phyloP scores from a whole-genome alignment of 2,113 vertebrate genomes.

The Brachypodius melanocephalos region DNA sequence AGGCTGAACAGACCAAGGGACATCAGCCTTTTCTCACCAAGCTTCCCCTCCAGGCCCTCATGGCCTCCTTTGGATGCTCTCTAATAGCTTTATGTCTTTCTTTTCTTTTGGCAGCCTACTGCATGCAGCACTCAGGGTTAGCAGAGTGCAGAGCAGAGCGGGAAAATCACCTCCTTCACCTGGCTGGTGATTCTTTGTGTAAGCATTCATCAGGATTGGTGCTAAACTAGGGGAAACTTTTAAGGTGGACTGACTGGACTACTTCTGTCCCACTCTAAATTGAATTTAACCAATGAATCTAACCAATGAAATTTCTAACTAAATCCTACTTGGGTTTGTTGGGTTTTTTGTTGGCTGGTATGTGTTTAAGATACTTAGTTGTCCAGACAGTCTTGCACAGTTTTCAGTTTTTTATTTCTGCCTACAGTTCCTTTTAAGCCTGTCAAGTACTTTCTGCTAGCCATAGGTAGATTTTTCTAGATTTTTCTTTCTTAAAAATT shows the following conservation, averaged over 20 bases:
- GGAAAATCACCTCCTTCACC: neutral
- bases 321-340: neutral
- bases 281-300: neutral
- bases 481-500: neutral
- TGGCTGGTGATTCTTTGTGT: neutral
- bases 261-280: neutral
- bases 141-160: neutral
- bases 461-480: neutral
- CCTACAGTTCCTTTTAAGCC: neutral
- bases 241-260: neutral
- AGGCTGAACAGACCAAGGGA: neutral
- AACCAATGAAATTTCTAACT: neutral
- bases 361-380: neutral
- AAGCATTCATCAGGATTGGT: neutral
- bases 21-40: neutral
- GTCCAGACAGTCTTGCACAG: neutral
- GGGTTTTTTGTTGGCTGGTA: neutral
- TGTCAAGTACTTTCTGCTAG: neutral
- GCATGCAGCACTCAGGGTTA: too few species aligned
- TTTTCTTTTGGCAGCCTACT: neutral
- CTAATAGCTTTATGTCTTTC: neutral
- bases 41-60: neutral
- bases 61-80: neutral
- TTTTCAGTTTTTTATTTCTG: neutral
- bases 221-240: neutral